Conservation (phyloP, 1,140 invertebrate genomes). For the Drosophila virilis region DNA sequence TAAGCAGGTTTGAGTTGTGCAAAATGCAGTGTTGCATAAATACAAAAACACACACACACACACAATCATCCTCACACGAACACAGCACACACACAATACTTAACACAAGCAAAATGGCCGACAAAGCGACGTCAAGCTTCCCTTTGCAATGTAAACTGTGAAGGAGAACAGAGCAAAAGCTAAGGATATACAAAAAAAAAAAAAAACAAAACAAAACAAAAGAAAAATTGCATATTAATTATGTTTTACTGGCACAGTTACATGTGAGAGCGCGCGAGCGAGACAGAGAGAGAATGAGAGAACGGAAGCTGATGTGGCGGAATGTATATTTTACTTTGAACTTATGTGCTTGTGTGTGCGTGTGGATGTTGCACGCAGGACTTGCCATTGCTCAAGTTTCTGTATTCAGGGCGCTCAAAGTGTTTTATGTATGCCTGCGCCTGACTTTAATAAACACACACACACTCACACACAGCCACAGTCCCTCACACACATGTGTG, state of each 20-base stretch:
- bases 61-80: slow-evolving; percentile 18
- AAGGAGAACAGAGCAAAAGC: slow-evolving; percentile 55
- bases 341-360: slow-evolving; percentile 2
- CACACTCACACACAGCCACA: slow-evolving; percentile 20
- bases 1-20: slow-evolving; percentile 75
- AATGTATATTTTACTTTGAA: slow-evolving; percentile 58
- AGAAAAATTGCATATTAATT: slow-evolving; percentile 80
- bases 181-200: slow-evolving; percentile 57
- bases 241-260: slow-evolving; percentile 81
- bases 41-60: slow-evolving; percentile 53
- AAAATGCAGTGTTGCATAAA: slow-evolving; percentile 79
- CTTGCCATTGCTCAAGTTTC: slow-evolving; percentile 46
- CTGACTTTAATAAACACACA: slow-evolving; percentile 75
- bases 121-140: slow-evolving; percentile 53
- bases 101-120: slow-evolving; percentile 62
- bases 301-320: slow-evolving; percentile 6
- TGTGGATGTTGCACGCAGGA: slow-evolving; percentile 5
- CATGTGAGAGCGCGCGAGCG: slow-evolving; percentile 39
- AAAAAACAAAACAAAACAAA: slow-evolving; percentile 24
- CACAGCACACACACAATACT: slow-evolving; percentile 28
- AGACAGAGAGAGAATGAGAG: neutral
- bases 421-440: slow-evolving; percentile 51
- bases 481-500: slow-evolving; percentile 32
- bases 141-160: slow-evolving; percentile 56
- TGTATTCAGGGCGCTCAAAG: slow-evolving; percentile 75